Evolutionary conservation across 2,797 vertebrate species (phyloP).

Genomic region (Netta rufina): DNA sequence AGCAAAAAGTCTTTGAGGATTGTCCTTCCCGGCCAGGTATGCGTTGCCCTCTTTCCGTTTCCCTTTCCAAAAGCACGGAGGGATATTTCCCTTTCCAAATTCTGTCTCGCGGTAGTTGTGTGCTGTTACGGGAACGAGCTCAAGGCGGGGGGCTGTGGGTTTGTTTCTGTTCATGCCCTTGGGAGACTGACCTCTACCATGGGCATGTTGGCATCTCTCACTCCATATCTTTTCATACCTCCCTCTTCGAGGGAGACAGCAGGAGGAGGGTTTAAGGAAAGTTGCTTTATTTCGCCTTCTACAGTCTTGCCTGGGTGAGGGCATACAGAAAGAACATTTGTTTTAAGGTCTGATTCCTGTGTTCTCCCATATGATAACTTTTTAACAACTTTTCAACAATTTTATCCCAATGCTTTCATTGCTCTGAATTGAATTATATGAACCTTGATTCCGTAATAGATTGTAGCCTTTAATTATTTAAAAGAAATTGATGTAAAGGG

Average conservation of each 20-base stretch:
- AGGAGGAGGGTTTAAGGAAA: neutral
- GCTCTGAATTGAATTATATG: neutral
- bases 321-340: neutral
- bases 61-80: fast-evolving
- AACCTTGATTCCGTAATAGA: neutral
- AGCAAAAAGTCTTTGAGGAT: constrained; percentile 76
- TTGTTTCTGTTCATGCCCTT: fast-evolving
- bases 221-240: neutral
- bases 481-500: constrained; percentile 2
- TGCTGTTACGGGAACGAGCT: fast-evolving
- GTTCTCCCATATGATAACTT: neutral
- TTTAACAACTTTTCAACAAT: neutral
- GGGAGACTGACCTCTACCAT: neutral
- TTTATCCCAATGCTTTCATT: neutral
- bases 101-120: fast-evolving
- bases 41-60: neutral
- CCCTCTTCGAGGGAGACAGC: neutral
- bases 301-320: fast-evolving
- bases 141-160: neutral
- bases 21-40: constrained; percentile 86
- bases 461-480: constrained; percentile 42
- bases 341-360: neutral
- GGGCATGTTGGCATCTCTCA: neutral
- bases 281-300: neutral
- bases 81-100: neutral